phyloP scores from a whole-genome alignment of 1,140 invertebrate species.

The Gonioctena quinquepunctata region DNA sequence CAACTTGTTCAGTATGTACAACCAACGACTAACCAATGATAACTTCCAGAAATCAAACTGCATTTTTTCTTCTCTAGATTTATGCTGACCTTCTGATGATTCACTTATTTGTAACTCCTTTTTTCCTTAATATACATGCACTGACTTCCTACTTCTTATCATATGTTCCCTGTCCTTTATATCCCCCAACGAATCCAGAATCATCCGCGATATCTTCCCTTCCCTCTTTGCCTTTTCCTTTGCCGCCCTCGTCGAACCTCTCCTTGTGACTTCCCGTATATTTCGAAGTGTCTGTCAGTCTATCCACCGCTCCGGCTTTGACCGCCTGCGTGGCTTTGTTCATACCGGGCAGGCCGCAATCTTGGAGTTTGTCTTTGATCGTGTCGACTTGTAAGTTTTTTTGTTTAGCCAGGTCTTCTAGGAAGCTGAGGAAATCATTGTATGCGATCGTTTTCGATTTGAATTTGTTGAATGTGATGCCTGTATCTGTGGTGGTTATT shows the following conservation, averaged over 20 bases:
- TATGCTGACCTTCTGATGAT: too few species aligned
- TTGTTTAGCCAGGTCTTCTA: slow-evolving; percentile 62
- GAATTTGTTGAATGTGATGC: slow-evolving; percentile 69
- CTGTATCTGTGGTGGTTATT: slow-evolving; percentile 69
- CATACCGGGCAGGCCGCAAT: slow-evolving; percentile 59
- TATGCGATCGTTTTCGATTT: slow-evolving; percentile 53
- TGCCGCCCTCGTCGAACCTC: slow-evolving; percentile 83
- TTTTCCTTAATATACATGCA: too few species aligned
- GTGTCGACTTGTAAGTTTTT: slow-evolving; percentile 61
- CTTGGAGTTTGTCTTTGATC: slow-evolving; percentile 60
- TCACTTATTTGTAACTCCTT: too few species aligned
- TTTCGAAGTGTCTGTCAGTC: slow-evolving; percentile 86
- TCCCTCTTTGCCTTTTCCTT: slow-evolving; percentile 84
- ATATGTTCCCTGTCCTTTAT: slow-evolving; percentile 60
- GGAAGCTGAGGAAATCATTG: slow-evolving; percentile 49
- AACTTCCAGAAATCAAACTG: too few species aligned
- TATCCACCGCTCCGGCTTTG: slow-evolving; percentile 76
- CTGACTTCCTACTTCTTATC: slow-evolving; percentile 29
- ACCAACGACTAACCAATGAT: too few species aligned
- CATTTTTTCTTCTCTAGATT: too few species aligned
- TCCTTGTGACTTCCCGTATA: slow-evolving; percentile 91
- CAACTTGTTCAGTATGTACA: too few species aligned
- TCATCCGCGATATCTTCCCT: slow-evolving; percentile 76
- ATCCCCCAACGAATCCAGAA: slow-evolving; percentile 87
- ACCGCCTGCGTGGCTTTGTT: slow-evolving; percentile 37